These are phyloP conservation scores for Axis porcinus DNA, from an alignment of 2,113 vertebrate genomes.

Conservation along the genomic window DNA sequence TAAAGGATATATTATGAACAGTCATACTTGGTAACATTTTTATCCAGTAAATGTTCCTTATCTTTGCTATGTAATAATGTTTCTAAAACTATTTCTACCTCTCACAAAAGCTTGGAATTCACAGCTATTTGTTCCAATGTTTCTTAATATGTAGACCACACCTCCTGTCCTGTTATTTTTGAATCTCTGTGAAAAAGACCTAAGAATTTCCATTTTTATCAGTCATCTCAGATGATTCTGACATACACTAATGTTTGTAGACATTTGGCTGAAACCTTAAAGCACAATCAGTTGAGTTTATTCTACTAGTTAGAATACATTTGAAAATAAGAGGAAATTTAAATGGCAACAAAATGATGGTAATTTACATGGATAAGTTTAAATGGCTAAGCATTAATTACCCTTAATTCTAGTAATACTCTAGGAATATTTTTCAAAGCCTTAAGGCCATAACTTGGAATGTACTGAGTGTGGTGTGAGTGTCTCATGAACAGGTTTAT, in stretches of 20 bases:
- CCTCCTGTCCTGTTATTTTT: neutral
- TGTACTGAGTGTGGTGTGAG: neutral
- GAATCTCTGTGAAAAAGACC: neutral
- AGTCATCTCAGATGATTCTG: neutral
- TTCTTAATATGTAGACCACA: neutral
- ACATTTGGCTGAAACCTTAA: neutral
- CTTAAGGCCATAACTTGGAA: neutral
- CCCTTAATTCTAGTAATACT: neutral
- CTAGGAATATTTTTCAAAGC: neutral
- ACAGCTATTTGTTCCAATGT: neutral
- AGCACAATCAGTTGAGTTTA: neutral
- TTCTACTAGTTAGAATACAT: neutral
- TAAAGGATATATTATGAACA: neutral
- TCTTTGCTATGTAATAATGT: neutral
- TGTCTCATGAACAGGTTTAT: neutral
- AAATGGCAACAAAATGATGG: conserved; percentile 1
- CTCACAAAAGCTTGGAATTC: neutral
- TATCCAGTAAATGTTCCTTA: neutral
- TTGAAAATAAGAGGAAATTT: neutral
- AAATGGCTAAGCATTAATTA: neutral
- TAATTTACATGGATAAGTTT: neutral
- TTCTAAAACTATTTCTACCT: neutral
- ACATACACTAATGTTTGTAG: neutral
- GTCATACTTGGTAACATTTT: neutral
- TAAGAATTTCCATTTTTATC: neutral